Evolutionary conservation across 2,113 vertebrate genomes (phyloP).

Genomic region (Bos indicus): DNA sequence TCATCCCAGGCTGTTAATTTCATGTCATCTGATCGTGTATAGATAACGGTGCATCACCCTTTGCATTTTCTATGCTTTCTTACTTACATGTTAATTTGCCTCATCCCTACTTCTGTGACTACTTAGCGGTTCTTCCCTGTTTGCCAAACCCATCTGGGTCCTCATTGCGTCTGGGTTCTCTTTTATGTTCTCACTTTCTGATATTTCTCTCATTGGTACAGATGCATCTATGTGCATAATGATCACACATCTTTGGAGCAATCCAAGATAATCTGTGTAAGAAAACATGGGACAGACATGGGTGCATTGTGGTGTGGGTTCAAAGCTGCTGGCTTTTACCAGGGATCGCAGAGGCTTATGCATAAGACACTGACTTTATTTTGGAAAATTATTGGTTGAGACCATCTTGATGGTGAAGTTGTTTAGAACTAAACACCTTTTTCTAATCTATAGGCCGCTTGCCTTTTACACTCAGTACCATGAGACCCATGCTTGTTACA

Average conservation of each 20-base stretch:
- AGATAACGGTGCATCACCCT: no score
- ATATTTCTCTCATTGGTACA: background rate
- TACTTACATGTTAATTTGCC: no score
- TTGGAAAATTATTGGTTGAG: background rate
- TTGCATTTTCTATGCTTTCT: background rate
- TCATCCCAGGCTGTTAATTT: background rate
- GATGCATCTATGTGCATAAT: accelerated
- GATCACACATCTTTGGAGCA: no score
- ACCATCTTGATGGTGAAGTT: background rate
- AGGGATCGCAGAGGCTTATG: background rate
- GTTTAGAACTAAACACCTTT: background rate
- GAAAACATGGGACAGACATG: background rate
- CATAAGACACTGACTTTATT: background rate
- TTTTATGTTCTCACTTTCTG: background rate
- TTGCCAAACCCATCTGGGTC: background rate
- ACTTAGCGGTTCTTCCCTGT: background rate
- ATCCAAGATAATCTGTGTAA: background rate
- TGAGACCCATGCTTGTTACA: background rate
- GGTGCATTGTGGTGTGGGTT: background rate
- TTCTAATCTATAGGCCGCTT: accelerated
- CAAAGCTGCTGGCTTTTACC: background rate
- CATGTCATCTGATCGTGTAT: background rate
- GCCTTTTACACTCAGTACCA: background rate
- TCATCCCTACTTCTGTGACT: background rate
- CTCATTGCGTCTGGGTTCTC: background rate